Base-by-base conservation (phyloP, 2,113 vertebrate genomes). In the Cnemophilus loriae region DNA sequence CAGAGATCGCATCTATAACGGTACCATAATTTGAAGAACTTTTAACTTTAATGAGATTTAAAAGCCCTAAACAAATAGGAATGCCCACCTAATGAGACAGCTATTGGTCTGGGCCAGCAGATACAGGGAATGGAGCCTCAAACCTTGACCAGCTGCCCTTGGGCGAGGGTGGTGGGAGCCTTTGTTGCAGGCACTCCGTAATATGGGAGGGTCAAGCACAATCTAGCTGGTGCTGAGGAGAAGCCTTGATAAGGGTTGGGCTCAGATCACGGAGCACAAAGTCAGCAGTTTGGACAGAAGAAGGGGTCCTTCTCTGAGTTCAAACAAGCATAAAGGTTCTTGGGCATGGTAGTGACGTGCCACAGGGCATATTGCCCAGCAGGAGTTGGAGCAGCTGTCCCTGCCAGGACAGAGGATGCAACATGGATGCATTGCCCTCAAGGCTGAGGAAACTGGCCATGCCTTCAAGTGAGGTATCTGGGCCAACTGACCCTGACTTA, bases 161-260 rank as follows among this genome's bases (percentile, higher is more conserved):
- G 3, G 32, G 5, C 0, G 0, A 73, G 19, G 3, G 1, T 44
- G 8, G 19, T 53, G 13, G 11, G 3, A 68, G 5, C 6, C 9
- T 88, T 60, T 86, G 13, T 26, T 22, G 3, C 4, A 41, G 17
- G 4, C 22, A 22, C 11, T 73, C 13, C 14, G 13, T 30, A 26
- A 11, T 0, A 1, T 47, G 5, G 13, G 14, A 79, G 10, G 6
- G 8, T 18, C 28, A 73, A 73, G 33, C 7, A 71, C 6, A 3
- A 3, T 42, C 61, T 39, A 42, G 10, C 26, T 65, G 18, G 21
- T 77, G 16, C 8, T 60, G 10, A 8, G 18, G 12, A 64, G 33
- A 71, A 63, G 8, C 0, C 13, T 76, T 76, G 56, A 14, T 32
- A 75, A 71, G 3, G 41, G 14, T 23, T 1, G 5, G 24, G 6